Evolutionary conservation across 2,888 invertebrate species (phyloP), one percentile per base, ranked within the genome.

Genomic region (Pseudococcus viburni): DNA sequence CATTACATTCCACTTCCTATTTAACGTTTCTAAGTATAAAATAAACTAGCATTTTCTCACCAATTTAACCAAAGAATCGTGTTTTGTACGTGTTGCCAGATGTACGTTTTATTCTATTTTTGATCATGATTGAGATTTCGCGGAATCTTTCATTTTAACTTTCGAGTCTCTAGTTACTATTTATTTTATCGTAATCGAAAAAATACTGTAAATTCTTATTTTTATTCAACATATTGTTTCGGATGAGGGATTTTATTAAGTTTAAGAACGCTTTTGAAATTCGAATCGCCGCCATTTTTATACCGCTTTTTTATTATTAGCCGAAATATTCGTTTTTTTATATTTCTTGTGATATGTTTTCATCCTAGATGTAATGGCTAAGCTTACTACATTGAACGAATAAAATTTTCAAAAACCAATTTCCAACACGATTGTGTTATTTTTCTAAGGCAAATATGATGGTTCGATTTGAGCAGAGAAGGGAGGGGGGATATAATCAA

Each of bases 261-360:
- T 83, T 83, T 83, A 83, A 83, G 80, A 19, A 46, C 17, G 80
- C 80, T 83, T 64, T 83, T 83, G 42, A 83, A 83, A 19, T 26
- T 83, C 22, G 46, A 83, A 8, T 83, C 19, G 80, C 80, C 7
- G 46, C 80, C 42, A 42, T 83, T 83, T 83, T 83, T 83, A 83
- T 83, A 83, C 80, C 46, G 80, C 80, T 83, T 46, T 83, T 83
- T 83, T 83, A 83, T 83, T 83, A 83, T 83, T 83, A 83, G 80
- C 80, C 80, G 80, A 83, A 19, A 46, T 83, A 83, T 19, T 83
- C 19, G 42, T 83, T 83, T 83, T 73, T 77, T 83, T 83, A 83
- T 46, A 83, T 83, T 83, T 83, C 80, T 83, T 83, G 80, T 83
- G 80, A 83, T 83, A 83, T 46, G 80, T 83, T 83, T 83, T 83